Evolutionary conservation across 2,113 vertebrate species (phyloP), one percentile per base, ranked within the genome.

Genomic region (Himantopus leucocephalus): DNA sequence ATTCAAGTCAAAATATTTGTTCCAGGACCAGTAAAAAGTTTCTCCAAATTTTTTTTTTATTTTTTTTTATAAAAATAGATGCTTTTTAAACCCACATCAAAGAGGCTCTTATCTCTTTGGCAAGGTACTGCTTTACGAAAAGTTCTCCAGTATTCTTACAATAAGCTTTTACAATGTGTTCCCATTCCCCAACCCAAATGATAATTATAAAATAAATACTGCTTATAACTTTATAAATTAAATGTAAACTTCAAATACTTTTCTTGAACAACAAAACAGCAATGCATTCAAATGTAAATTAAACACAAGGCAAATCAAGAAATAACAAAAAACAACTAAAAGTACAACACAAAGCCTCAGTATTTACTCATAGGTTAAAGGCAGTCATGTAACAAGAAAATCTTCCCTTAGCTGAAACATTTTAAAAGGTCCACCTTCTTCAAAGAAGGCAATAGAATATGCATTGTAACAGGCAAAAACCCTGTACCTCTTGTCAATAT

Each of bases 1-100:
- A 99, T 99, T 99, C 99, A 99, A 99, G 99, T 99, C 99, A 99
- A 99, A 99, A 99, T 99, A 99, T 99, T 99, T 99, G 99, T 99
- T 99, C 99, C 99, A 99, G 99, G 99, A 99, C 99, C 99, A 99
- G 99, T 99, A 99, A 99, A 99, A 99, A 99, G 99, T 99, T 99
- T 99, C 98, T 99, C 99, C 99, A 99, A 99, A 99, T 99, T 99
- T 99, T 98, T 98, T 97, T 94, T 96, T 60, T 34, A n/a, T 50
- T 85, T 80, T 87, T 98, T 98, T 98, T 98, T 99, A 99, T 98
- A 99, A 99, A 99, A 99, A 99, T 99, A 99, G 99, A 99, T 99
- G 98, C 99, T 99, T 99, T 99, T 98, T 98, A 99, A 99, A 99
- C 99, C 99, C 99, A 99, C 99, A 99, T 99, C 99, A 99, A 99